Base-by-base conservation (phyloP, 2,113 vertebrate species). In the Hipposideros armiger region DNA sequence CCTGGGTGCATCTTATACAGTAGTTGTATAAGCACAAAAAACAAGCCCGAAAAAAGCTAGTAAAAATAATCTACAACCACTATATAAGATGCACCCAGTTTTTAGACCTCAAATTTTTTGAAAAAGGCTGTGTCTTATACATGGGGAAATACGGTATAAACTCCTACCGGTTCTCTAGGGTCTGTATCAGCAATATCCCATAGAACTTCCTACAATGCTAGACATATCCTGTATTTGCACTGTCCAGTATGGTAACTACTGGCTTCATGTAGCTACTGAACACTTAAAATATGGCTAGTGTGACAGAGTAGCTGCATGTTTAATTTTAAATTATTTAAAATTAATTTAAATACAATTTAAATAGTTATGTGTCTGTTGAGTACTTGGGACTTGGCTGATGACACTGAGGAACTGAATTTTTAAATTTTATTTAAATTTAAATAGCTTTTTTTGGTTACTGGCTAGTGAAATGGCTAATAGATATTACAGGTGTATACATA, bases 321-420 rank as follows among this genome's bases (percentile, higher is more conserved):
- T 42, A 85, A 72, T 95, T 93, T 91, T 45, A 92, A 86, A 83
- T 84, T 40, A 74, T 45, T 92, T n/a, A 73, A 90, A 45, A 4
- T 82, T 60, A 62, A 58, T 89, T 90, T 84, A 77, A 91, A 81
- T 81, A 3, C n/a, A 87, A 81, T 47, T 77, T 88, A 88, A 92
- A 83, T 83, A 94, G 19, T 22, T 78, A 4, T 45, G 7, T 88
- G 40, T 2, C 52, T 56, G 3, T n/a, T 72, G 40, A 90, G 22
- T 22, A 47, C 78, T 81, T 91, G 50, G 7, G 83, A 73, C 30
- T 67, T 36, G n/a, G 11, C 24, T 82, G 40, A 52, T 74, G 24
- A 95, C 36, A 62, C 47, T 32, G 17, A 93, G 2, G n/a, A 66
- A 52, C 3, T 93, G 16, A 26, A 85, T 86, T 73, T 95, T 91